Evolutionary conservation across 2,888 invertebrate species (phyloP).

Genomic region (Pristionchus arcanus): DNA sequence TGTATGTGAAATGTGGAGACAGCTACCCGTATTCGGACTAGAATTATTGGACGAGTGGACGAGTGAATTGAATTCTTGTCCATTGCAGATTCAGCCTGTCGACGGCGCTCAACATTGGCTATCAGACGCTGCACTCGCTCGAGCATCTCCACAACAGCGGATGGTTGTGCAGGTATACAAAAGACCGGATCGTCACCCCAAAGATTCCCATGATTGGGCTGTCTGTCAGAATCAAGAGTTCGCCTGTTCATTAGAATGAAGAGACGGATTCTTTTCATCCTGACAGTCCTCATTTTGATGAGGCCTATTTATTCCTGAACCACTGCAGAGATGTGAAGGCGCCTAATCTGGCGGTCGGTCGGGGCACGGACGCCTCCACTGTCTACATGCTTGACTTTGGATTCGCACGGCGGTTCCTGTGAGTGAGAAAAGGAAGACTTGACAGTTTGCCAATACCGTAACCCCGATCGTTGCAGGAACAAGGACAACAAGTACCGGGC

Average conservation of each 20-base stretch:
- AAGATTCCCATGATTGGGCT: too few relatives aligned
- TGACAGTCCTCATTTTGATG: neutral
- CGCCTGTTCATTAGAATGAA: too few relatives aligned
- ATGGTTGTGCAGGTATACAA: slow-evolving; percentile 64
- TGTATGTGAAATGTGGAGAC: too few relatives aligned
- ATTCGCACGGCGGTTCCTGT: slow-evolving; percentile 72
- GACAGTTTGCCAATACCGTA: neutral
- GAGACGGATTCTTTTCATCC: too few relatives aligned
- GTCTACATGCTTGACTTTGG: slow-evolving; percentile 77
- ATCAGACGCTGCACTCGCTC: slow-evolving; percentile 69
- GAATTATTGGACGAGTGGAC: too few relatives aligned
- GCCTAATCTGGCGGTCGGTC: slow-evolving; percentile 74
- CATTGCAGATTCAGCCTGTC: slow-evolving; percentile 65
- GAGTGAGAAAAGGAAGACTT: slow-evolving; percentile 19
- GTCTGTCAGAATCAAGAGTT: too few relatives aligned
- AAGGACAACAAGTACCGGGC: slow-evolving; percentile 68
- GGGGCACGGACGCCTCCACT: slow-evolving; percentile 61
- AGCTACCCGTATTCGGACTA: too few relatives aligned
- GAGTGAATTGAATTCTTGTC: neutral
- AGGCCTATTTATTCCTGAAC: too few relatives aligned
- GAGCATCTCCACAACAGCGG: slow-evolving; percentile 72
- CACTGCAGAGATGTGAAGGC: slow-evolving; percentile 72
- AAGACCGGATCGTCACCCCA: too few relatives aligned
- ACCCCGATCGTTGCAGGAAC: slow-evolving; percentile 63
- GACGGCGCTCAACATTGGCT: slow-evolving; percentile 69